A percentile compares a stretch with the other conserved stretches of the same genome.
These are phyloP conservation scores for Amazona ochrocephala DNA, from an alignment of 2,797 vertebrate genomes.

Conservation along the genomic window DNA sequence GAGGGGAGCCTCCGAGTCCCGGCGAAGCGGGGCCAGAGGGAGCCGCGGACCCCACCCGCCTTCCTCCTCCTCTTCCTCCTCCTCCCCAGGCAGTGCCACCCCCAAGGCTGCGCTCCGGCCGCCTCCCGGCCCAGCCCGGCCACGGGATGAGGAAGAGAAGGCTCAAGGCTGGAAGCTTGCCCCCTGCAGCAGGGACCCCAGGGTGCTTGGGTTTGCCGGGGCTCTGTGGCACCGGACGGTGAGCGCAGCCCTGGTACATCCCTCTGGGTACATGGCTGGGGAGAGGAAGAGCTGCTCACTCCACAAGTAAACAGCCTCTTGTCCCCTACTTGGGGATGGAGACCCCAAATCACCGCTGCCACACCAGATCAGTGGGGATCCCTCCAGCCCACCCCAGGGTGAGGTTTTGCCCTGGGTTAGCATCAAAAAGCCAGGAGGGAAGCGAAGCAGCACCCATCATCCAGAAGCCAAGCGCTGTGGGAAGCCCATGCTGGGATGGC, in stretches of 20 bases:
- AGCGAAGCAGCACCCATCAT: neutral
- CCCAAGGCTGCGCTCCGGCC: neutral
- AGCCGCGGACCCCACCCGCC: constrained; percentile 7
- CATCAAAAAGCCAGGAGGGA: neutral
- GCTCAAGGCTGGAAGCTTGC: neutral
- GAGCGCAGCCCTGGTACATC: neutral
- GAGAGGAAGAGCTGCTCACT: neutral
- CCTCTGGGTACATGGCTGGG: fast-evolving
- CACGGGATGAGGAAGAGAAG: neutral
- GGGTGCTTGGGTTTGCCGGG: neutral
- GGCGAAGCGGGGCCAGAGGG: neutral
- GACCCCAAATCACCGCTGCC: neutral
- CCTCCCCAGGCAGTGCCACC: neutral
- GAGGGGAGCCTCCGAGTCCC: neutral
- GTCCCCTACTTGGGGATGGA: fast-evolving
- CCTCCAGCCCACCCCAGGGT: fast-evolving
- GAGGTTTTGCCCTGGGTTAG: fast-evolving
- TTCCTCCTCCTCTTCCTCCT: neutral
- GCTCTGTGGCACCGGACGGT: fast-evolving
- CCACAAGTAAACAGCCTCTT: neutral
- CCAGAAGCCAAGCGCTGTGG: fast-evolving
- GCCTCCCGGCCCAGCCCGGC: neutral
- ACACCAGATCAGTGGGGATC: fast-evolving
- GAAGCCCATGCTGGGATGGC: fast-evolving
- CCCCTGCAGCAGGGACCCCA: too few relatives aligned